Conservation (phyloP, 1,140 invertebrate genomes). For the Macrobrachium nipponense region DNA sequence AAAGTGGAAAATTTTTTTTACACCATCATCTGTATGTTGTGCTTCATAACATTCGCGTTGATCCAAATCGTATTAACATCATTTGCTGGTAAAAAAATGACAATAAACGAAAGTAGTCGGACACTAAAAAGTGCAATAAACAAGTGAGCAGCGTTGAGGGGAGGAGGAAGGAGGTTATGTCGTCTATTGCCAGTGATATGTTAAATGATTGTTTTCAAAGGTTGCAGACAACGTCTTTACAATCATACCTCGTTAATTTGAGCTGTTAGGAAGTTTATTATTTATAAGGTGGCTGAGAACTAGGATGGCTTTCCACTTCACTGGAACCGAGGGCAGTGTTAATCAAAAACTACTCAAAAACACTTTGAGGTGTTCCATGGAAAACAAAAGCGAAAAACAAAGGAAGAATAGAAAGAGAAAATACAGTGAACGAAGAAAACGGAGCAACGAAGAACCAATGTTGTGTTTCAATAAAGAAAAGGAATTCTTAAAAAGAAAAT, state of each 20-base stretch:
- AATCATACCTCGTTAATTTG: conserved; percentile 14
- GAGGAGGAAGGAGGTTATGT: conserved; percentile 22
- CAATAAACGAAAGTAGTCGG: conserved; percentile 9
- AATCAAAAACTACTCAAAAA: too few relatives aligned
- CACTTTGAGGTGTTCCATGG: neutral
- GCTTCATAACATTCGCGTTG: too few relatives aligned
- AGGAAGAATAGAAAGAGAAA: neutral
- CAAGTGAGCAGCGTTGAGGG: conserved; percentile 47
- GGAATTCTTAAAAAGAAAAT: too few relatives aligned
- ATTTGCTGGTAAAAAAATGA: conserved; percentile 31
- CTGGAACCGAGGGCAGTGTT: too few relatives aligned
- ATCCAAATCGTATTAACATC: conserved; percentile 23
- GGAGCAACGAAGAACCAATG: neutral
- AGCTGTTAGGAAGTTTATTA: neutral
- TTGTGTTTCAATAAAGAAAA: neutral
- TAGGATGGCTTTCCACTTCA: too few relatives aligned
- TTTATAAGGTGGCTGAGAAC: too few relatives aligned
- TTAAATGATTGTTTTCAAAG: conserved; percentile 48
- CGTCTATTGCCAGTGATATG: conserved; percentile 57
- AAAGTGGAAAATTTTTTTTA: neutral
- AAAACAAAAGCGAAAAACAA: neutral
- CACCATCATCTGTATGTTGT: neutral
- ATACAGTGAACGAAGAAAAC: neutral
- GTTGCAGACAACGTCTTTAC: neutral
- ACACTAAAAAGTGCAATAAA: conserved; percentile 36